Evolutionary conservation across 2,888 invertebrate genomes (phyloP), one percentile per base, ranked within the genome.

Genomic region (Acrobasis consociella): DNA sequence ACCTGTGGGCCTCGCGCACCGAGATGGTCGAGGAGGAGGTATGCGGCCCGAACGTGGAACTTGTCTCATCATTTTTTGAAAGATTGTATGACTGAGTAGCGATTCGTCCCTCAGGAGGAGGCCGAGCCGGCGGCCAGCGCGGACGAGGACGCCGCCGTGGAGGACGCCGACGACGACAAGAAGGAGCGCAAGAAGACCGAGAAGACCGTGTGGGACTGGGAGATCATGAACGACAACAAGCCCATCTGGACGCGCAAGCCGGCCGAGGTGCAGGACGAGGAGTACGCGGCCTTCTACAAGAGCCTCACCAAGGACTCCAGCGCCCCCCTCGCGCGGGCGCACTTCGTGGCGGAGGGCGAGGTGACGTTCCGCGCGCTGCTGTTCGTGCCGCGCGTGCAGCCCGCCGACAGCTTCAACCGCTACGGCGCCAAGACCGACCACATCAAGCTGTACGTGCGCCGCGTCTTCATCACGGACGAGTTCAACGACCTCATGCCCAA

Each of bases 401-500:
- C 99, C 1, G 94, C 95, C 10, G 99, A 99, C 85, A 96, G 96
- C 76, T 99, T 99, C 94, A 98, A 98, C 90, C 95, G 96, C 82
- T 99, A 99, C 85, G 99, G 99, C 74, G 97, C 98, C 71, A 97
- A 97, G 82, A 95, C 96, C 5, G 99, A 99, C 86, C 96, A 97
- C 88, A 99, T 99, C 80, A 99, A 99, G 93, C 94, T 99, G 67
- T 99, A 98, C 89, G 99, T 99, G 63, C 95, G 99, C 65, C 95
- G 99, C 67, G 99, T 99, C 15, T 99, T 99, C 93, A 99, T 99
- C 90, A 99, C 99, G 9, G 99, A 99, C 87, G 98, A 99, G 93
- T 99, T 99, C 94, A 98, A 98, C 85, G 99, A 99, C 83, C 98
- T 99, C 96, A 97, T 99, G 96, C 99, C 99, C 70, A 98, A 97